Base-by-base conservation (phyloP, 2,113 vertebrate species). In the Myotis lucifugus region DNA sequence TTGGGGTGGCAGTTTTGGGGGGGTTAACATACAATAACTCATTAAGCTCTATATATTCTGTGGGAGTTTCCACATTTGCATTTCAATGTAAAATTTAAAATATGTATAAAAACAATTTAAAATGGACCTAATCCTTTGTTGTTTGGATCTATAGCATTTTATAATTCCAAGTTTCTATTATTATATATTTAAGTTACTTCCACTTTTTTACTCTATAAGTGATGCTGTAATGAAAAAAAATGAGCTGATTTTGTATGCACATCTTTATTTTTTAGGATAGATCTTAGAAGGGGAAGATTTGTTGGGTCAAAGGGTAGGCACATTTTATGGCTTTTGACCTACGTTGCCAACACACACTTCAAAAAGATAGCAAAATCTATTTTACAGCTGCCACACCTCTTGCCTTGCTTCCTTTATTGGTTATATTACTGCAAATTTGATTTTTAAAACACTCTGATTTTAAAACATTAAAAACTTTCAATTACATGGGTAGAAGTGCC, bases 371-470 rank as follows among this genome's bases (percentile, higher is more conserved):
- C 34, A 54, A 78, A 84, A 91, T 93, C 37, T 93, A 79, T 77
- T 92, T 96, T 61, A 79, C 5, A 8, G 8, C 34, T 81, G 34
- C 56, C 13, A 61, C 13, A n/a, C 1, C 73, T 88, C 34, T 92
- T 56, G 4, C 19, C 27, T 70, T 95, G 6, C 54, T 61, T 85
- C 8, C 42, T 72, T 27, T 79, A 37, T 90, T 93, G 72, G 69
- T 96, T 94, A 85, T 70, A 93, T 95, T 97, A 85, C 37, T 92
- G 8, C 23, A 91, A 40, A 67, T 84, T 79, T 92, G 54, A 32
- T 85, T 95, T 95, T 95, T 90, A 90, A 96, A 93, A 64, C 69
- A 74, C 92, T 93, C 61, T 95, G 66, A 95, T 78, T 95, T 94
- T 70, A 40, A 97, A 94, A 94, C 19, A 85, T 90, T 88, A 81